These are phyloP conservation scores for Echeneis naucrates DNA, from an alignment of 2,797 vertebrate species.

Conservation along the genomic window DNA sequence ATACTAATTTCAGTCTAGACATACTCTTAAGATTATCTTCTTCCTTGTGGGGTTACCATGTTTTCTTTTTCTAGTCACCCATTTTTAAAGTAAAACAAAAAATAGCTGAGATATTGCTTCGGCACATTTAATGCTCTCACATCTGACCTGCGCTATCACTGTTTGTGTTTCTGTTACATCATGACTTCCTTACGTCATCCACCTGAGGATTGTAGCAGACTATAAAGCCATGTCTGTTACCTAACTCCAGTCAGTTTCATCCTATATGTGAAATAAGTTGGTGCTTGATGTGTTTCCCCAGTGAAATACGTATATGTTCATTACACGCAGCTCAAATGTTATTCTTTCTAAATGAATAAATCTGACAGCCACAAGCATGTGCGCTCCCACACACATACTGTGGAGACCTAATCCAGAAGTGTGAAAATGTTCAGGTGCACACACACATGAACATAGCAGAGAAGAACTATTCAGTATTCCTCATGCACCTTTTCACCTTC, in stretches of 20 bases:
- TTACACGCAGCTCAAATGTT: conserved; percentile 42
- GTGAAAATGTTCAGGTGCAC: neutral
- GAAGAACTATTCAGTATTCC: conserved; percentile 11
- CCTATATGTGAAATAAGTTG: conserved; percentile 53
- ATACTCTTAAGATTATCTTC: conserved; percentile 13
- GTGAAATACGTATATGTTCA: conserved; percentile 66
- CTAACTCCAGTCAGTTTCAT: conserved; percentile 41
- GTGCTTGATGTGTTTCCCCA: conserved; percentile 50
- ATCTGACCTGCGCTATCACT: conserved; percentile 35
- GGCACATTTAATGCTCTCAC: conserved; percentile 17
- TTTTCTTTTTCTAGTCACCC: conserved; percentile 27
- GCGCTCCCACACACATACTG: neutral
- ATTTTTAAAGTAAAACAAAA: conserved; percentile 31
- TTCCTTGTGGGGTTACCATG: conserved; percentile 11
- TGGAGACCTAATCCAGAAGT: neutral
- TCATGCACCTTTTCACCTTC: neutral
- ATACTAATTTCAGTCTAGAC: conserved; percentile 1
- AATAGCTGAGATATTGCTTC: conserved; percentile 37
- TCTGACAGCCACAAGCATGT: conserved; percentile 6
- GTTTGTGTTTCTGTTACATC: conserved; percentile 38
- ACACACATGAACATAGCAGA: conserved; percentile 14
- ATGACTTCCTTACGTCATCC: conserved; percentile 11
- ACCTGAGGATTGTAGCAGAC: conserved; percentile 1
- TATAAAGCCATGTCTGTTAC: conserved; percentile 20
- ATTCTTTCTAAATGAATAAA: conserved; percentile 50